A percentile compares a stretch with the other conserved stretches of the same genome.
Conservation (phyloP, 2,113 vertebrate genomes). For the Craseonycteris thonglongyai region DNA sequence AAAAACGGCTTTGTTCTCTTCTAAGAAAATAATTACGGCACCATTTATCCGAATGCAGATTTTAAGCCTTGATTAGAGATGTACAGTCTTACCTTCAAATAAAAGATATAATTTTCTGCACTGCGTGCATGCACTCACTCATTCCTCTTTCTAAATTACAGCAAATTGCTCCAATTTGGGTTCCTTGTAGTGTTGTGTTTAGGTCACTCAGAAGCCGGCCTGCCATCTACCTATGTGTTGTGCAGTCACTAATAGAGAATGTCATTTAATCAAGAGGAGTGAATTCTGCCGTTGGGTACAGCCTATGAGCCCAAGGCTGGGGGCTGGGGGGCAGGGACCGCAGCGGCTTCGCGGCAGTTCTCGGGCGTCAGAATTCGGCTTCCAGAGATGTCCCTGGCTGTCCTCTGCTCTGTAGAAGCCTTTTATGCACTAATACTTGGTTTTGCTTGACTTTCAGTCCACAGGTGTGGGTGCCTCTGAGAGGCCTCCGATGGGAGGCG, state of each 20-base stretch:
- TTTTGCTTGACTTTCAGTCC: background rate
- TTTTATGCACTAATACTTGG: background rate
- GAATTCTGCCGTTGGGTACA: constrained; percentile 48
- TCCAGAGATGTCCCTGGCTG: background rate
- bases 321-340: background rate
- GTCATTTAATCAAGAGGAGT: constrained; percentile 61
- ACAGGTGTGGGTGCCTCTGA: background rate
- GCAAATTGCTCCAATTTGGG: constrained; percentile 79
- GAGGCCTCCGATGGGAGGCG: fast-evolving
- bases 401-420: background rate
- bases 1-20: constrained; percentile 70
- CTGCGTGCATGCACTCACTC: constrained; percentile 48
- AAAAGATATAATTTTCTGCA: constrained; percentile 75
- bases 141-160: constrained; percentile 75
- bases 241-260: constrained; percentile 49
- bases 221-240: constrained; percentile 35
- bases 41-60: constrained; percentile 77
- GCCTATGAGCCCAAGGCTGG: too few species aligned
- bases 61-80: constrained; percentile 77
- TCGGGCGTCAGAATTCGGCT: background rate
- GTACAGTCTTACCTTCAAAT: constrained; percentile 73
- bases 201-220: constrained; percentile 70
- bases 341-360: too few species aligned
- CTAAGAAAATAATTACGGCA: constrained; percentile 72
- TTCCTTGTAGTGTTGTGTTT: constrained; percentile 63